Evolutionary conservation across 1,140 invertebrate genomes (phyloP).

Genomic region (Pararge aegeria): DNA sequence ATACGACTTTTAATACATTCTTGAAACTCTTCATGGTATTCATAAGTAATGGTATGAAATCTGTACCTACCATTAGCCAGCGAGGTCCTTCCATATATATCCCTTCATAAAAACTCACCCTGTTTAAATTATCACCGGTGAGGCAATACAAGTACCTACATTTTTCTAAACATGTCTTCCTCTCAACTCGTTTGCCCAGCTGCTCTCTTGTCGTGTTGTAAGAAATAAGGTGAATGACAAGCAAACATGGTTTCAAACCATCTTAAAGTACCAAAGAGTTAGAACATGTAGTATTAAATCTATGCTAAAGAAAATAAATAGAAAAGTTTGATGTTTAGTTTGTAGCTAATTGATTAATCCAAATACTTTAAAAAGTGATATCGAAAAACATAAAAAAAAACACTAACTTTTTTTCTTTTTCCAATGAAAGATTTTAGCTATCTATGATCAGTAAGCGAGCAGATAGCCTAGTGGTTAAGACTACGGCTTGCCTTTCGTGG

Average conservation of each 20-base stretch:
- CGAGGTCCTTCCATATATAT: neutral
- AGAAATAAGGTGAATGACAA: conserved; percentile 25
- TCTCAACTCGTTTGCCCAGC: conserved; percentile 23
- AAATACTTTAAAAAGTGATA: too few species aligned
- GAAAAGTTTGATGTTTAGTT: too few species aligned
- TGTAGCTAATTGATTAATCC: too few species aligned
- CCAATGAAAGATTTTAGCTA: too few species aligned
- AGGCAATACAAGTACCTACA: conserved; percentile 15
- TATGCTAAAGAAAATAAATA: neutral
- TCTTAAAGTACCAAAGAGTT: neutral
- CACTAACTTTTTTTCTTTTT: too few species aligned
- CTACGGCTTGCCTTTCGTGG: too few species aligned
- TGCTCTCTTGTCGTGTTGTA: conserved; percentile 27
- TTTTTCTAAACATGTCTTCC: conserved; percentile 18
- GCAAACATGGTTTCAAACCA: neutral
- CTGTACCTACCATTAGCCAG: too few species aligned
- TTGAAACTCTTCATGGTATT: too few species aligned
- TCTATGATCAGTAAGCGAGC: too few species aligned
- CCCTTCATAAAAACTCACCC: neutral
- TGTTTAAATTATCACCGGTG: neutral
- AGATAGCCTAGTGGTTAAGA: too few species aligned
- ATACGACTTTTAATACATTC: neutral
- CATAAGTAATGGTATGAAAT: too few species aligned
- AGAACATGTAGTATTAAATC: neutral
- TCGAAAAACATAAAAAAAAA: too few species aligned